Conservation (phyloP, 1,140 invertebrate genomes). For the Tigriopus japonicus region DNA sequence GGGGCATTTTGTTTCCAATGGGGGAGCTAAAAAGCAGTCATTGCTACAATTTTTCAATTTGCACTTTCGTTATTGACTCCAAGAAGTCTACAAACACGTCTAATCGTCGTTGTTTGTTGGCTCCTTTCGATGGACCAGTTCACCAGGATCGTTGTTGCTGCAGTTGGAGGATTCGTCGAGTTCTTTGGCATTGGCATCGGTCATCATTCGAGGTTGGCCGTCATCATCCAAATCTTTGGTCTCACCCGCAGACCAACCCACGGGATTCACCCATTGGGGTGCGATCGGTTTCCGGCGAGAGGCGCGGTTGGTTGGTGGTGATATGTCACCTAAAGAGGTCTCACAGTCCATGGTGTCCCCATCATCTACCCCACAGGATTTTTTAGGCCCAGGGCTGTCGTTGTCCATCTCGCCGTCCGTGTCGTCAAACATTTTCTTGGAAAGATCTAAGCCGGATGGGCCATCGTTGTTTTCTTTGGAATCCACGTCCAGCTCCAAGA, state of each 20-base stretch:
- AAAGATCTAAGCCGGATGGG: conserved; percentile 23
- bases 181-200: too few relatives aligned
- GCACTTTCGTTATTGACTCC: too few relatives aligned
- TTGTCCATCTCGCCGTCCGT: conserved; percentile 18
- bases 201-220: too few relatives aligned
- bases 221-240: too few relatives aligned
- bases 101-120: too few relatives aligned
- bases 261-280: conserved; percentile 86
- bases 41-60: too few relatives aligned
- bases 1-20: too few relatives aligned
- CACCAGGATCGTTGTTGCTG: too few relatives aligned
- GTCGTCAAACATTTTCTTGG: conserved; percentile 21
- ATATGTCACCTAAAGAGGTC: conserved; percentile 26
- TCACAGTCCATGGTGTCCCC: conserved; percentile 40
- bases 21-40: too few relatives aligned
- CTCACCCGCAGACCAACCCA: conserved; percentile 38
- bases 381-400: conserved; percentile 16
- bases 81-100: too few relatives aligned
- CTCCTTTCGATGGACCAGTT: too few relatives aligned
- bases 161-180: too few relatives aligned
- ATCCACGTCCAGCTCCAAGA: conserved; percentile 53
- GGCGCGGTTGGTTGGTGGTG: conserved; percentile 26
- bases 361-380: conserved; percentile 27
- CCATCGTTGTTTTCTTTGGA: conserved; percentile 25
- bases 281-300: conserved; percentile 70